Percentiles rank a stretch among this genome's conserved stretches.
Conservation (phyloP, 2,113 vertebrate genomes). For the Nicator chloris region DNA sequence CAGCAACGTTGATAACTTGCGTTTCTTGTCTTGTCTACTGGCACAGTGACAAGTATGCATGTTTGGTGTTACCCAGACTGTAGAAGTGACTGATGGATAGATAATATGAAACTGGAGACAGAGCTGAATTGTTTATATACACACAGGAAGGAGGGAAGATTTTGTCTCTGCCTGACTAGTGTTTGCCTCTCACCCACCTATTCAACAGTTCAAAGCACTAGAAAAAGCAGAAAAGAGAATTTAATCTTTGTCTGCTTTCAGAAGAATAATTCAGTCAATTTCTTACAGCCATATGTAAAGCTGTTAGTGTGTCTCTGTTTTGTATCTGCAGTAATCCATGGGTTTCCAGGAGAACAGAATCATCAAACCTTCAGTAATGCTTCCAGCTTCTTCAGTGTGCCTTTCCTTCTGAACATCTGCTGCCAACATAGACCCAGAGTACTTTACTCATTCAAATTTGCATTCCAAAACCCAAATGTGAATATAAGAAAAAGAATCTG, state of each 20-base stretch:
- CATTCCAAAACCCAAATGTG: constrained; percentile 12
- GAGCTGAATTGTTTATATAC: constrained; percentile 14
- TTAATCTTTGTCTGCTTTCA: not conserved
- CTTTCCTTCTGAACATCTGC: constrained; percentile 22
- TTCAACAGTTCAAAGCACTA: not conserved
- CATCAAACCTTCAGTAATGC: not conserved
- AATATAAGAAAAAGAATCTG: not conserved
- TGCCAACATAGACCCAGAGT: not conserved
- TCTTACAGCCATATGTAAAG: not conserved
- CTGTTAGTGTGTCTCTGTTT: not conserved
- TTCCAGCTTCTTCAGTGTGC: not conserved
- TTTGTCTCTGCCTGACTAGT: constrained; percentile 19
- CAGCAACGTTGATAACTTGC: not conserved
- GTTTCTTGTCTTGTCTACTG: not conserved
- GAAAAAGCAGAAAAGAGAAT: not conserved
- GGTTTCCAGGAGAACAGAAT: not conserved
- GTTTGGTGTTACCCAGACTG: not conserved
- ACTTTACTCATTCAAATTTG: not conserved
- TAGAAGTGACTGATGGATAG: not conserved
- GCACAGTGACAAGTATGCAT: not conserved
- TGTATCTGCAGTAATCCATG: not conserved
- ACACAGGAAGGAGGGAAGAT: not conserved
- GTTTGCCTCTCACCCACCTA: not conserved
- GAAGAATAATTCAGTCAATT: not conserved
- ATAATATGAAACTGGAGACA: not conserved